These are phyloP conservation scores for Notoglanidium macrostoma DNA, from an alignment of 2,797 vertebrate species.

Conservation along the genomic window DNA sequence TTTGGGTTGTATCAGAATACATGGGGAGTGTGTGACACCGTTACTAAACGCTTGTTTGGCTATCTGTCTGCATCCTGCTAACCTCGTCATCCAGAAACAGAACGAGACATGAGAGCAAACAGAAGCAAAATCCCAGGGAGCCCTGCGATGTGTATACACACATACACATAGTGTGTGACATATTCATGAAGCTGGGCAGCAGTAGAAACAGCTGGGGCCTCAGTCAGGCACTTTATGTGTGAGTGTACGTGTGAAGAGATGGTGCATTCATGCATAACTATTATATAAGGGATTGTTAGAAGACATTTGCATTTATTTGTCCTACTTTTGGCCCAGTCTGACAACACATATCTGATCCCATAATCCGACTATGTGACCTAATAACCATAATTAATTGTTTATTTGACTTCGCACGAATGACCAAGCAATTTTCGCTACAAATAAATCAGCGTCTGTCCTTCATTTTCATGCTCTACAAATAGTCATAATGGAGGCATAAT, in stretches of 20 bases:
- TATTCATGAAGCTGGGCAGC: slow-evolving; percentile 30
- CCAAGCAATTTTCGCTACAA: neutral
- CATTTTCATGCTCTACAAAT: neutral
- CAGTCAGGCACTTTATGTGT: slow-evolving; percentile 32
- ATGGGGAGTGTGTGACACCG: neutral
- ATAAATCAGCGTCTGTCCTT: neutral
- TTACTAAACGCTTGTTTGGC: slow-evolving; percentile 36
- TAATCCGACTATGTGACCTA: neutral
- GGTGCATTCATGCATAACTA: slow-evolving; percentile 20
- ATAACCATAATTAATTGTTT: slow-evolving; percentile 1
- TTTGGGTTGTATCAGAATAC: neutral
- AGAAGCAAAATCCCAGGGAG: slow-evolving; percentile 37
- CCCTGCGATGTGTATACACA: slow-evolving; percentile 8
- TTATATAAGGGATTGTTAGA: slow-evolving; percentile 36
- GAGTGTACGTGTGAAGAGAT: slow-evolving; percentile 43
- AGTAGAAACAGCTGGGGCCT: slow-evolving; percentile 49
- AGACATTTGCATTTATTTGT: slow-evolving; percentile 26
- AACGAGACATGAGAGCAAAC: slow-evolving; percentile 26
- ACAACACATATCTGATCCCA: neutral
- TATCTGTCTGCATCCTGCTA: slow-evolving; percentile 39
- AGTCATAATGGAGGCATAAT: neutral
- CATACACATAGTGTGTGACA: slow-evolving; percentile 31
- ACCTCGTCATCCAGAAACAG: slow-evolving; percentile 41
- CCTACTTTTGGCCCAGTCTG: neutral
- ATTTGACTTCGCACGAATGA: neutral